These are phyloP conservation scores for Polyergus mexicanus DNA, from an alignment of 1,140 invertebrate species.

Conservation along the genomic window DNA sequence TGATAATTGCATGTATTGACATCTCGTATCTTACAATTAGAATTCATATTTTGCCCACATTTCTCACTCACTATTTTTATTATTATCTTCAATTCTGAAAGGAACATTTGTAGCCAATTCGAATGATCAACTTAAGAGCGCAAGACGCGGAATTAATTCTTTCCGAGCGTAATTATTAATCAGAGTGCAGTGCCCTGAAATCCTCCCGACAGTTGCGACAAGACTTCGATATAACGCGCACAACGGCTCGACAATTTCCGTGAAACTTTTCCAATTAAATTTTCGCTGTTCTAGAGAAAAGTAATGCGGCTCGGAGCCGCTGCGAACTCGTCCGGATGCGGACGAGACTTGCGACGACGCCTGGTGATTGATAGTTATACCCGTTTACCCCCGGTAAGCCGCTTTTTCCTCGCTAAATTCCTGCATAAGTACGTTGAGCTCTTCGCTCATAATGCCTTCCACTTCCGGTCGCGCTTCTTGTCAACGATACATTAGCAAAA, in stretches of 20 bases:
- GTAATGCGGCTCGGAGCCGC: conserved; percentile 47
- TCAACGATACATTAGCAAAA: conserved; percentile 43
- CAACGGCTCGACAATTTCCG: conserved; percentile 25
- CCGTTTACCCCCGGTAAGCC: conserved; percentile 50
- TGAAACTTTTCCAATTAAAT: conserved; percentile 62
- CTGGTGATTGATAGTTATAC: conserved; percentile 55
- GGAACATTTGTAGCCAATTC: neutral
- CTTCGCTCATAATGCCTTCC: conserved; percentile 32
- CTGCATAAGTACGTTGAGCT: conserved; percentile 49
- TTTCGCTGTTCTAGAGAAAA: conserved; percentile 53
- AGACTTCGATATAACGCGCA: conserved; percentile 53
- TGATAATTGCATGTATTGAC: too few relatives aligned
- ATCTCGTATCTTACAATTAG: too few relatives aligned
- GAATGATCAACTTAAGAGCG: neutral
- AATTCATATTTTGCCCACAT: too few relatives aligned
- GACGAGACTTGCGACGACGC: conserved; percentile 54
- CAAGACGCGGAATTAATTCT: neutral
- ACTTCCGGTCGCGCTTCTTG: conserved; percentile 39
- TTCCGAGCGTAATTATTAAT: conserved; percentile 44
- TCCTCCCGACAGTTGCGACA: conserved; percentile 47
- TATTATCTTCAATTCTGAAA: neutral
- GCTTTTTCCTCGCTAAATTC: conserved; percentile 53
- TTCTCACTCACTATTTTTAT: neutral
- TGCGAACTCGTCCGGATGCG: conserved; percentile 49
- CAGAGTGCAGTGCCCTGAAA: conserved; percentile 1